These are phyloP conservation scores for Acanthosepion lycidas DNA, from an alignment of 2,888 invertebrate genomes.

Conservation along the genomic window DNA sequence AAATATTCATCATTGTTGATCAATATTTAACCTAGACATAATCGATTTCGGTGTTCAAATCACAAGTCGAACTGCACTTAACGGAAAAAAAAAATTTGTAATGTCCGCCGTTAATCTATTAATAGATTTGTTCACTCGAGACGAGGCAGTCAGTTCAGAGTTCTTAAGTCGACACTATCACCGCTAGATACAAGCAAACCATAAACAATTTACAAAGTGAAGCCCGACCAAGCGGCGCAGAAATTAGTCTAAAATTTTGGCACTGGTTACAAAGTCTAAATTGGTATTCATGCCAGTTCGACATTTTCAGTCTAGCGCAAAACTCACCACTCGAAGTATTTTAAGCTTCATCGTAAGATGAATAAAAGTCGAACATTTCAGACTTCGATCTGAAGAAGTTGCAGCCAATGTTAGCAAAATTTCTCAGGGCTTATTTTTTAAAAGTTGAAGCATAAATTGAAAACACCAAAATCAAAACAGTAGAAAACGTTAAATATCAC, in stretches of 20 bases:
- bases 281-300: not conserved
- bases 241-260: not conserved
- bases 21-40: not conserved
- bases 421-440: no score
- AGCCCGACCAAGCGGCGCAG: not conserved
- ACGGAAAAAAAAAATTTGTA: not conserved
- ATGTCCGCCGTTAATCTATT: not conserved
- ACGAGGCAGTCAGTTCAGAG: not conserved
- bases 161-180: not conserved
- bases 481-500: no score
- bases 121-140: not conserved
- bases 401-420: no score
- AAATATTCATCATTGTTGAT: not conserved
- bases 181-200: not conserved
- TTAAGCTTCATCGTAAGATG: not conserved
- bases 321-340: not conserved
- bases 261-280: not conserved
- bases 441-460: no score
- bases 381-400: not conserved
- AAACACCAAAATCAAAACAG: no score
- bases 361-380: not conserved
- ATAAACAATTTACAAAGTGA: not conserved
- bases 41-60: not conserved
- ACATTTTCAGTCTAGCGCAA: not conserved
- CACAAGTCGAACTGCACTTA: slow-evolving; percentile 6